phyloP scores from a whole-genome alignment of 2,888 invertebrate genomes.

The Petrolisthes manimaculis region DNA sequence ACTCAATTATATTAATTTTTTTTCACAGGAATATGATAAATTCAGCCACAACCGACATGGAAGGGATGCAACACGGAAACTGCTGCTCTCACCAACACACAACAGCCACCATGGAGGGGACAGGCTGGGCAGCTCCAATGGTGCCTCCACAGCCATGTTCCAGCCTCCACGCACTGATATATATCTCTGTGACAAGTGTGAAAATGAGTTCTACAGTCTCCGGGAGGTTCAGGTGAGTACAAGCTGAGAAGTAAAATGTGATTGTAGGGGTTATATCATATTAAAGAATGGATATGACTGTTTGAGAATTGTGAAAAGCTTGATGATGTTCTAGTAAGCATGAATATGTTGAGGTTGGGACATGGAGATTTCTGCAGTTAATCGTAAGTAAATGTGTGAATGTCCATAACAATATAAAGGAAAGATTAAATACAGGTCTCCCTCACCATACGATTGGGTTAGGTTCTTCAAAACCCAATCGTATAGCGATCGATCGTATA shows the following conservation, averaged over 20 bases:
- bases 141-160: conserved; percentile 51
- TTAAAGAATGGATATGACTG: too few species aligned
- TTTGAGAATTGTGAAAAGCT: too few species aligned
- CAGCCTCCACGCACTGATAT: conserved; percentile 75
- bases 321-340: too few species aligned
- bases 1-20: not conserved
- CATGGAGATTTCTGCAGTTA: too few species aligned
- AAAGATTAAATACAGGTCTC: too few species aligned
- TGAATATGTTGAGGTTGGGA: too few species aligned
- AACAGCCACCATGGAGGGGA: not conserved
- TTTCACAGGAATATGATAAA: conserved; percentile 53
- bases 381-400: too few species aligned
- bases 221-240: conserved; percentile 73
- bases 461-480: too few species aligned
- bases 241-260: not conserved
- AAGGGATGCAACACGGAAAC: conserved; percentile 40
- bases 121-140: conserved; percentile 3
- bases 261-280: too few species aligned
- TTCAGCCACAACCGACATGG: conserved; percentile 6
- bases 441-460: too few species aligned
- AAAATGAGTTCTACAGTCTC: conserved; percentile 78
- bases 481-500: too few species aligned
- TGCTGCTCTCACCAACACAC: conserved; percentile 36
- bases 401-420: too few species aligned
- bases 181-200: conserved; percentile 82